phyloP scores from a whole-genome alignment of 2,888 invertebrate species.

The Steinernema scapterisci region DNA sequence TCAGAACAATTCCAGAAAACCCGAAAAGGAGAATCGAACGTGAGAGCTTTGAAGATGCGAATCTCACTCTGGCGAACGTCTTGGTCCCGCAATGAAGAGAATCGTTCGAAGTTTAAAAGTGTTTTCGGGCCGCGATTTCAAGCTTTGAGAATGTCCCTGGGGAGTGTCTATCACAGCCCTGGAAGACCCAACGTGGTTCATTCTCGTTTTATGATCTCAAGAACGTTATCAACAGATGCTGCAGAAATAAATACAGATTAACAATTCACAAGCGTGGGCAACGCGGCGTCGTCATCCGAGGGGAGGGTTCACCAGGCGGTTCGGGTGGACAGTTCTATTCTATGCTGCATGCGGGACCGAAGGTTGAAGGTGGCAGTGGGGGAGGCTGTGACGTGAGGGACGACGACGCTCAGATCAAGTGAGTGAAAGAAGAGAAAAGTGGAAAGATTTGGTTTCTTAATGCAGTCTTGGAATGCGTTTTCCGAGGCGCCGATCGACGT shows the following conservation, averaged over 20 bases:
- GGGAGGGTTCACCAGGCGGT: conserved; percentile 1
- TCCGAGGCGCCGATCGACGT: conserved; percentile 46
- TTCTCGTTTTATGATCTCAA: no score
- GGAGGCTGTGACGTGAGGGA: conserved; percentile 9
- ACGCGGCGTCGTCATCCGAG: not conserved
- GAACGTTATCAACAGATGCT: no score
- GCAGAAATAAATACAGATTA: not conserved
- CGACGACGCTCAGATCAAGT: conserved; percentile 11
- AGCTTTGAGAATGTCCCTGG: no score
- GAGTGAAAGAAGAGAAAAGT: not conserved
- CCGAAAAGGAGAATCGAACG: no score
- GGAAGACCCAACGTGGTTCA: no score
- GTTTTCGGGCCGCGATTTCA: no score
- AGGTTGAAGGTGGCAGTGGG: not conserved
- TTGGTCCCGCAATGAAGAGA: no score
- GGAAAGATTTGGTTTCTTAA: not conserved
- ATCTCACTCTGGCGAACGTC: no score
- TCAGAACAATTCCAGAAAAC: no score
- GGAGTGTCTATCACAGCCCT: no score
- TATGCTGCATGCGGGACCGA: not conserved
- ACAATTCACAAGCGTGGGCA: conserved; percentile 1
- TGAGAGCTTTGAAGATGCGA: no score
- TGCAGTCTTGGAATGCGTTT: conserved; percentile 34
- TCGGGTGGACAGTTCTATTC: not conserved
- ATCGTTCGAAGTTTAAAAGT: no score